Percentiles rank a stretch among this genome's conserved stretches.
Evolutionary conservation across 2,113 vertebrate species (phyloP).

Genomic region (Lasiurus cinereus): DNA sequence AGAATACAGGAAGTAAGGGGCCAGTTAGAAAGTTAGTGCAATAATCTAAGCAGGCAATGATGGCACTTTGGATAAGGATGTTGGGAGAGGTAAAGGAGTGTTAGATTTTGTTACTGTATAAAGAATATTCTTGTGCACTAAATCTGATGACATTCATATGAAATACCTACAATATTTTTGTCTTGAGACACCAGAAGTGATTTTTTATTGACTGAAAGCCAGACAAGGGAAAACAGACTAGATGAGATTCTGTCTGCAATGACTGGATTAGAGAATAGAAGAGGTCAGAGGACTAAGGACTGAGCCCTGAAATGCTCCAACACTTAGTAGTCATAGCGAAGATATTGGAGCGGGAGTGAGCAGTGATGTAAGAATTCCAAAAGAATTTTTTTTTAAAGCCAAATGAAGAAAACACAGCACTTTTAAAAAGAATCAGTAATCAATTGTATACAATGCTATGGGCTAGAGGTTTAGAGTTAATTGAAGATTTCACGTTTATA

Average conservation of each 20-base stretch:
- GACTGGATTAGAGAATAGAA: background rate
- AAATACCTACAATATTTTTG: background rate
- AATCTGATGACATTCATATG: background rate
- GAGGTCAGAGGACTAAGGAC: background rate
- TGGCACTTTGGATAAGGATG: background rate
- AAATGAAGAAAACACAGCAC: background rate
- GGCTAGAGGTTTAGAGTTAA: background rate
- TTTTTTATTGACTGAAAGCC: conserved; percentile 18
- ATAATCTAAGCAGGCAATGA: background rate
- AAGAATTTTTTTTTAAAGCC: background rate
- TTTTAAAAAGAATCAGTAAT: background rate
- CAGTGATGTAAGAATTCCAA: background rate
- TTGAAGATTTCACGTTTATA: background rate
- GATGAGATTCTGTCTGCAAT: background rate
- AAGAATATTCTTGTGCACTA: background rate
- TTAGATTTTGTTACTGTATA: background rate
- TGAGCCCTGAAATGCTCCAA: background rate
- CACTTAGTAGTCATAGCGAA: background rate
- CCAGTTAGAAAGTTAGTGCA: background rate
- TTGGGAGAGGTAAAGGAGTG: background rate
- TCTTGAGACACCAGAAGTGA: background rate
- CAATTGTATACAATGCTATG: background rate
- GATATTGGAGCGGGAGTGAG: background rate
- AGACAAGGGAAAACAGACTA: background rate
- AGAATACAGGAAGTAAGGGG: background rate